These are phyloP conservation scores for Drosophila chauvacae DNA, from an alignment of 1,140 invertebrate genomes.

Conservation along the genomic window DNA sequence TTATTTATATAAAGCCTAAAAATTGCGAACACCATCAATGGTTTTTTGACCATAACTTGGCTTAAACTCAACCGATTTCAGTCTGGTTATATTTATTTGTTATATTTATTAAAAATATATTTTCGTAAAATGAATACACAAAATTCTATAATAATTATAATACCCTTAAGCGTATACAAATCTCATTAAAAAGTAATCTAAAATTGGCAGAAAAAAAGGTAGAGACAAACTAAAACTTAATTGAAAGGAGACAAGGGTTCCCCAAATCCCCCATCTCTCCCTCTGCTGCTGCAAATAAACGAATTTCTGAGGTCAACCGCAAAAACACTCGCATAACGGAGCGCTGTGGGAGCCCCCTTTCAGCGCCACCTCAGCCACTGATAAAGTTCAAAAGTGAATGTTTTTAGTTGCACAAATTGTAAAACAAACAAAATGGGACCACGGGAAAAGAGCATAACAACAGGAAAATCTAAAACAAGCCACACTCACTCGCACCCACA, in stretches of 20 bases:
- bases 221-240: slow-evolving; percentile 4
- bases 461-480: slow-evolving; percentile 15
- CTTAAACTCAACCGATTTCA: too few species aligned
- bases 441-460: slow-evolving; percentile 16
- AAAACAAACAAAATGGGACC: slow-evolving; percentile 72
- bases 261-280: not conserved
- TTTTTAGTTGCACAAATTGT: slow-evolving; percentile 80
- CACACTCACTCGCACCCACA: slow-evolving; percentile 4
- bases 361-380: slow-evolving; percentile 38
- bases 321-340: slow-evolving; percentile 30
- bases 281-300: slow-evolving; percentile 25
- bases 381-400: slow-evolving; percentile 81
- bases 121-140: too few species aligned
- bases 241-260: slow-evolving; percentile 14
- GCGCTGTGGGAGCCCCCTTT: slow-evolving; percentile 1
- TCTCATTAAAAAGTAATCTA: slow-evolving; percentile 69
- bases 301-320: slow-evolving; percentile 48
- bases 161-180: slow-evolving; percentile 6
- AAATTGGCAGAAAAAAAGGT: slow-evolving; percentile 52
- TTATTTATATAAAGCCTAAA: too few species aligned
- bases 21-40: too few species aligned
- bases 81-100: too few species aligned
- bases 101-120: too few species aligned
- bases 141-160: too few species aligned
- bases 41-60: too few species aligned